phyloP scores from a whole-genome alignment of 2,888 invertebrate species.

The Pocota personata region DNA sequence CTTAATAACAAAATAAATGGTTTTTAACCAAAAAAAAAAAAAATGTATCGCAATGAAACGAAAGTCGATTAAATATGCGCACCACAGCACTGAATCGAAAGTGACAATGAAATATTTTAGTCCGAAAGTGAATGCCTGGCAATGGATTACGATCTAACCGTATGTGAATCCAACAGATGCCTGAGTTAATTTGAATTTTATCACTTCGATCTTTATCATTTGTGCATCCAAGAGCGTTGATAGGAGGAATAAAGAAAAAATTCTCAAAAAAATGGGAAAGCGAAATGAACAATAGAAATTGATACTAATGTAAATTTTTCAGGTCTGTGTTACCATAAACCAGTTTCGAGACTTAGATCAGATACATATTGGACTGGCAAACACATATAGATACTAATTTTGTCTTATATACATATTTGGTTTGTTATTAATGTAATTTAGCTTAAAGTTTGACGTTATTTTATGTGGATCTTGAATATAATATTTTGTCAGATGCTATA shows the following conservation, averaged over 20 bases:
- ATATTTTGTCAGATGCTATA: not conserved
- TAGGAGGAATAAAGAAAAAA: not conserved
- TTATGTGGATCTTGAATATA: not conserved
- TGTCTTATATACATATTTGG: not conserved
- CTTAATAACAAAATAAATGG: constrained; percentile 36
- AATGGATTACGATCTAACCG: constrained; percentile 6
- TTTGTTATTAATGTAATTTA: not conserved
- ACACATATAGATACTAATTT: not conserved
- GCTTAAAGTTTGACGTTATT: not conserved
- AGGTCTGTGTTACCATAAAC: not conserved
- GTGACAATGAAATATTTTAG: constrained; percentile 49
- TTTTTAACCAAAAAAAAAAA: constrained; percentile 8
- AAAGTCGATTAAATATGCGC: constrained; percentile 58
- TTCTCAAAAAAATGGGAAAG: not conserved
- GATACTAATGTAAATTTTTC: not conserved
- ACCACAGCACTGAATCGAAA: constrained; percentile 41
- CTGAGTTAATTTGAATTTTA: constrained; percentile 38
- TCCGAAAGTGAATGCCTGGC: constrained; percentile 55
- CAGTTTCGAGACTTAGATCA: not conserved
- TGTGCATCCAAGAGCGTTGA: constrained; percentile 9
- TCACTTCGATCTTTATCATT: not conserved
- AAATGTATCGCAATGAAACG: constrained; percentile 37
- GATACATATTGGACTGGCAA: not conserved
- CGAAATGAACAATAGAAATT: not conserved
- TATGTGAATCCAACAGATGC: constrained; percentile 22